Base-by-base conservation (phyloP, 2,797 vertebrate genomes). In the Poeciliopsis gracilis region DNA sequence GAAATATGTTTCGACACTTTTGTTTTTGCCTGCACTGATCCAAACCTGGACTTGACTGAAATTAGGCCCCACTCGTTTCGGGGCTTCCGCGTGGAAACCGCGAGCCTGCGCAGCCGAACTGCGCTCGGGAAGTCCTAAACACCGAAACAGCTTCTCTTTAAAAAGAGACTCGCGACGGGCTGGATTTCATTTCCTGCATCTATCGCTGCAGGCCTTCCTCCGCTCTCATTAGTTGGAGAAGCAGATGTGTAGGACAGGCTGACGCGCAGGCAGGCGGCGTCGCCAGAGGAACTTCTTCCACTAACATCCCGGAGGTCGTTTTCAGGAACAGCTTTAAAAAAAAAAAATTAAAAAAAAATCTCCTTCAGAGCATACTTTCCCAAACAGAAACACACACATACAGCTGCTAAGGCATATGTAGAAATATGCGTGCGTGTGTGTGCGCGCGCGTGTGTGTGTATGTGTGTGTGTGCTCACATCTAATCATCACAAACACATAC, bases 141-240 rank as follows among this genome's bases (percentile, higher is more conserved):
- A 76, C 76, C 59, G 67, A 85, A 75, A 75, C 73, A 78, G 18
- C 38, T 77, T 66, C 43, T 74, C 57, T 74, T 84, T 63, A 30
- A 30, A 82, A 80, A 76, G 61, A 88, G 82, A 85, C 80, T 81
- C 66, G 76, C 74, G 84, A 81, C 13, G 71, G 78, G 67, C 10
- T 80, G 33, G 53, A 49, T 77, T 79, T 83, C 30, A 59, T n/a
- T 78, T 78, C 53, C 66, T 67, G 70, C 73, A 72, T 84, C 72
- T 51, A 75, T 51, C 23, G 76, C 82, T 16, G 3, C 71, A 4
- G 81, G 88, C 84, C 0, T 76, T 61, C 77, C 80, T 75, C 59
- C 67, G 16, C 80, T 77, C 75, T 80, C 82, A 66, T 90, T 86
- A 78, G 74, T 82, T 77, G 75, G 72, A 7, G 72, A 83, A 59